These are phyloP conservation scores for Teinopalpus imperialis DNA, from an alignment of 2,888 invertebrate genomes.

Conservation along the genomic window DNA sequence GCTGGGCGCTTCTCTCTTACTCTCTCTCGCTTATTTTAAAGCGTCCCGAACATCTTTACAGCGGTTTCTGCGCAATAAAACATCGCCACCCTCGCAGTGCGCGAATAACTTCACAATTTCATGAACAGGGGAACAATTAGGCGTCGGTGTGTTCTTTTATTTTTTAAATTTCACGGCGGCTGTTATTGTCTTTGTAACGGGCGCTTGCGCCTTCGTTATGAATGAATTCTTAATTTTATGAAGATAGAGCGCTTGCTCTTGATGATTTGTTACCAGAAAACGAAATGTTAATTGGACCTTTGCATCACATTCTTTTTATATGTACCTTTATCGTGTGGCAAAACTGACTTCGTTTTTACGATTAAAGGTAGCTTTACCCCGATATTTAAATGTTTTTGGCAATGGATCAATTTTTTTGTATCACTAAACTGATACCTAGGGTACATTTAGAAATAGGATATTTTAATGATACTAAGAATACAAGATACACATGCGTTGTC, in stretches of 20 bases:
- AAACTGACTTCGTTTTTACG: too few relatives aligned
- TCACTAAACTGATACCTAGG: too few relatives aligned
- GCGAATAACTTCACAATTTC: conserved; percentile 80
- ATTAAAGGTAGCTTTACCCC: too few relatives aligned
- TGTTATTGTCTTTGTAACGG: conserved; percentile 72
- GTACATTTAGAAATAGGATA: too few relatives aligned
- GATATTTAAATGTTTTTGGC: too few relatives aligned
- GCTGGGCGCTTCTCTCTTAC: conserved; percentile 45
- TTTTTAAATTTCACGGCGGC: conserved; percentile 67
- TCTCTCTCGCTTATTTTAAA: conserved; percentile 77
- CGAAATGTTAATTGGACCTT: conserved; percentile 24
- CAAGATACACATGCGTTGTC: not conserved
- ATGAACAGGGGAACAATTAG: conserved; percentile 81
- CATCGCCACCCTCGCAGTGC: conserved; percentile 71
- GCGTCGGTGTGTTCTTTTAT: conserved; percentile 73
- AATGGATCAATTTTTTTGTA: too few relatives aligned
- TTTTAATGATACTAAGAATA: too few relatives aligned
- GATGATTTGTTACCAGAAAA: conserved; percentile 50
- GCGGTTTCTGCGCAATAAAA: conserved; percentile 80
- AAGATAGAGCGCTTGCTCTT: conserved; percentile 63
- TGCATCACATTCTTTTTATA: conserved; percentile 16
- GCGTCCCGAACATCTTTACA: conserved; percentile 78
- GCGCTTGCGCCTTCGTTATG: conserved; percentile 64
- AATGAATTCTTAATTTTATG: conserved; percentile 79
- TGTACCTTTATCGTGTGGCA: too few relatives aligned